Percentiles rank a stretch among this genome's conserved stretches.
phyloP scores from a whole-genome alignment of 2,113 vertebrate genomes.

The Malurus alboscapulatus region DNA sequence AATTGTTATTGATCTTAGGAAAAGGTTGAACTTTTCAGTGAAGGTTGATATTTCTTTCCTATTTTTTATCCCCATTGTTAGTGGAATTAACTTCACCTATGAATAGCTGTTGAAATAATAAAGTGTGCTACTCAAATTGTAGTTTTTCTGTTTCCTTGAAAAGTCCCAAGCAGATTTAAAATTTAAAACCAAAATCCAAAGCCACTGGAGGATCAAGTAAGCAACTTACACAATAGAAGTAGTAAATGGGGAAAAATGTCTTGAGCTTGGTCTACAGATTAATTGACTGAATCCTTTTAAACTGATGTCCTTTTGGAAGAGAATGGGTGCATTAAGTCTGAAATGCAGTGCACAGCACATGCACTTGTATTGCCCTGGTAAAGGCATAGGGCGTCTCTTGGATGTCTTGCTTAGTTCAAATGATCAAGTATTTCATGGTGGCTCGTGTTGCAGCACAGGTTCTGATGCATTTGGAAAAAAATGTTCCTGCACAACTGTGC shows the following conservation, averaged over 20 bases:
- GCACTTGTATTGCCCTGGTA: neutral
- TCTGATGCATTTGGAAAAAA: neutral
- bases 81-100: neutral
- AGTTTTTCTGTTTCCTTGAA: neutral
- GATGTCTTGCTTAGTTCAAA: neutral
- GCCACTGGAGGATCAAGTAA: neutral
- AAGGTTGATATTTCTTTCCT: neutral
- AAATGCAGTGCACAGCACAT: accelerated
- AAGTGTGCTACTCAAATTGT: neutral
- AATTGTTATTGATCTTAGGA: neutral
- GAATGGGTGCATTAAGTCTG: neutral
- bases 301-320: neutral
- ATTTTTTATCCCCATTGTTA: neutral
- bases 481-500: neutral
- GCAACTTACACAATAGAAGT: neutral
- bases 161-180: neutral
- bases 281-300: neutral
- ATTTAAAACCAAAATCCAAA: neutral
- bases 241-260: neutral
- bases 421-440: neutral
- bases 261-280: accelerated
- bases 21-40: neutral
- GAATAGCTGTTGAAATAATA: neutral
- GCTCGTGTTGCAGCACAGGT: neutral
- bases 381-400: neutral